Evolutionary conservation across 2,888 invertebrate species (phyloP).

Genomic region (Drosophila villosipedis): DNA sequence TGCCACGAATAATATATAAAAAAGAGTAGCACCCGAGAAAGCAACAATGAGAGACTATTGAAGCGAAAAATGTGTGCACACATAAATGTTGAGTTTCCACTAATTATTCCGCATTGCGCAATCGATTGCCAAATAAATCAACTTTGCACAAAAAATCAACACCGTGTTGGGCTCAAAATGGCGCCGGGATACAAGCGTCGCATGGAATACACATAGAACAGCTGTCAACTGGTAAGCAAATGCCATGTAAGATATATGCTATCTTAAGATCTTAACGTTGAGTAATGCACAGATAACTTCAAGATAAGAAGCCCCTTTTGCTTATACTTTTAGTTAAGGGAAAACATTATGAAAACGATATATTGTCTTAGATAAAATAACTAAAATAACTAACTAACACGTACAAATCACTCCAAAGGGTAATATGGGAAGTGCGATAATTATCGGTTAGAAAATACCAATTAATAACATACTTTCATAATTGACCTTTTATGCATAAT

Average conservation of each 20-base stretch:
- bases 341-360: background rate
- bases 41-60: constrained; percentile 58
- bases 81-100: constrained; percentile 52
- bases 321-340: background rate
- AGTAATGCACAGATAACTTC: background rate
- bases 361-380: background rate
- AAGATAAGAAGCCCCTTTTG: background rate
- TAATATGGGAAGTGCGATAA: background rate
- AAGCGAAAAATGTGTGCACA: constrained; percentile 58
- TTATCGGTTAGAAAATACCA: background rate
- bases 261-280: background rate
- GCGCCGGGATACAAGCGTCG: constrained; percentile 20
- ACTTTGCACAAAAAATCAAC: constrained; percentile 33
- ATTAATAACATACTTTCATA: background rate
- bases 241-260: too few relatives aligned
- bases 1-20: constrained; percentile 46
- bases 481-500: background rate
- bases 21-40: constrained; percentile 25
- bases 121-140: constrained; percentile 67
- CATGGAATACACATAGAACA: constrained; percentile 43
- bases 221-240: constrained; percentile 47
- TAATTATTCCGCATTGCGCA: constrained; percentile 78
- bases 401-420: background rate
- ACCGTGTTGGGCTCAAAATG: constrained; percentile 40
- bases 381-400: background rate